Percentiles rank a stretch among this genome's conserved stretches.
Conservation (phyloP, 2,797 vertebrate genomes). For the Enteromius argenteus region DNA sequence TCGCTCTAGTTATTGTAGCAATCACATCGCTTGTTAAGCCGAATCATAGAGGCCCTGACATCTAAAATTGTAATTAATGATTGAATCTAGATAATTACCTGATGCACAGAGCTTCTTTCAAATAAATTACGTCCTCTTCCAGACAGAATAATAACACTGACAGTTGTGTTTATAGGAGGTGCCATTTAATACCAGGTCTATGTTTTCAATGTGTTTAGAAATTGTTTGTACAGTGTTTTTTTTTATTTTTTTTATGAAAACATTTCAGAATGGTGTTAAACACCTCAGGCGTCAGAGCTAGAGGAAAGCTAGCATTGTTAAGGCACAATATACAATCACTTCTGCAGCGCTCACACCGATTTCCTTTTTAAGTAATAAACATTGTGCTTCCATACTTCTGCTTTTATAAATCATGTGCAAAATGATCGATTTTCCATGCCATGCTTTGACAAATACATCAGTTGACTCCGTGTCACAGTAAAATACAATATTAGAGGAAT, state of each 20-base stretch:
- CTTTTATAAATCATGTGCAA: constrained; percentile 3
- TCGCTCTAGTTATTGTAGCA: neutral
- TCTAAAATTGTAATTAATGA: neutral
- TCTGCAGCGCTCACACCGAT: neutral
- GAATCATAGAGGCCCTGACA: constrained; percentile 7
- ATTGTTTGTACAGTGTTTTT: neutral
- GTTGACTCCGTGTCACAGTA: constrained; percentile 9
- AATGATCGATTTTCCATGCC: constrained; percentile 11
- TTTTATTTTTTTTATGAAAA: neutral
- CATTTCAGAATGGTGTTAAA: constrained; percentile 8
- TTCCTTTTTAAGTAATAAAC: constrained; percentile 26
- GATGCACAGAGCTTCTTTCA: constrained; percentile 9
- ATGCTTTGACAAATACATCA: neutral
- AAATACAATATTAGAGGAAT: constrained; percentile 24
- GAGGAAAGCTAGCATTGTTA: constrained; percentile 23
- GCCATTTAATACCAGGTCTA: constrained; percentile 41
- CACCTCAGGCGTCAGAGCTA: constrained; percentile 13
- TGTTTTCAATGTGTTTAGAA: constrained; percentile 32
- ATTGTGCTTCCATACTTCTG: constrained; percentile 26
- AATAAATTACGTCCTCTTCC: constrained; percentile 43
- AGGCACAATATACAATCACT: constrained; percentile 1
- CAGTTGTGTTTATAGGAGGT: constrained; percentile 21
- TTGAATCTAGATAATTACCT: constrained; percentile 38
- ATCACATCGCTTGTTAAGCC: constrained; percentile 1
- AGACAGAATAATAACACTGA: constrained; percentile 25